Base-by-base conservation (phyloP, 1,140 invertebrate genomes). In the Lerema accius region DNA sequence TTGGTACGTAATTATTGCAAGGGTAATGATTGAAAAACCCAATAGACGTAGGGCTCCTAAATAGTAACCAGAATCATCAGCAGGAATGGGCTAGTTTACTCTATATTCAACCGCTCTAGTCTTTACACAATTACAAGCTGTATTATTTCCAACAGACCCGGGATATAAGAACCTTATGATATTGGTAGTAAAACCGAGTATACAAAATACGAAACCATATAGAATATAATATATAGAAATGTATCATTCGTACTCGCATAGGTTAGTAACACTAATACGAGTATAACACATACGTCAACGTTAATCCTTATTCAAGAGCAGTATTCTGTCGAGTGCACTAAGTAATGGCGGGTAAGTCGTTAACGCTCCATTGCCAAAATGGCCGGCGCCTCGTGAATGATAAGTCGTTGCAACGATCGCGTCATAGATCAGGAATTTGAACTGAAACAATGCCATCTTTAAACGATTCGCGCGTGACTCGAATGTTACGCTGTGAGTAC, bases 371-470 rank as follows among this genome's bases (percentile, higher is more conserved):
- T 65, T 72, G 69, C 69, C 72, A 78, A 78, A 78, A 73, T 73
- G 71, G 42, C 60, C 53, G 51, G 64, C 40, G 60, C 68, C 61
- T 39, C 39, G 43, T 60, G 73, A 76, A 76, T 76, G 68, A 69
- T 65, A 71, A 78, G 69, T 61, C 42, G 35, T 69, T 80, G 80
- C 76, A 74, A 58, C 58, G 77, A 76, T 82, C 76, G 65, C 83
- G 83, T 85, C 82, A 85, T 76, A 85, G 73, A 82, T 73, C 59
- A 78, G 69, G 81, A 80, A 83, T 84, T 82, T 78, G 72, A 82
- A 79, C 82, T 78, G 73, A 84, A 83, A 86, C 83, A 86, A 86
- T 86, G 76, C 73, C 79, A 84, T 79, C 76, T 83, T 79, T 75
- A 75, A 78, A 72, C 69, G 73, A 65, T 74, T 55, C 64, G 69